Percentiles rank a stretch among this genome's conserved stretches.
Conservation (phyloP, 2,888 invertebrate species). For the Autographa pulchrina region DNA sequence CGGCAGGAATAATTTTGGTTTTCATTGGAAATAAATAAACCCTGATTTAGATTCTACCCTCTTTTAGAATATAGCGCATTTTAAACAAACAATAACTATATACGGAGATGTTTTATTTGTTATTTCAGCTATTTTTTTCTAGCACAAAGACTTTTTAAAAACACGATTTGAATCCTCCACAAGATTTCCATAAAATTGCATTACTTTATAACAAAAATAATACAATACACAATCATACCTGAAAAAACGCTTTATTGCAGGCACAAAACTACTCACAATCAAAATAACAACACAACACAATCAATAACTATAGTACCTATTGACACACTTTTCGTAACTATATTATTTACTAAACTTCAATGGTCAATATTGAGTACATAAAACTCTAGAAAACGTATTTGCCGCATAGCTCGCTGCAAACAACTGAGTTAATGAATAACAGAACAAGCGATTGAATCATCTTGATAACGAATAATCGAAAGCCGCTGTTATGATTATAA, state of each 20-base stretch:
- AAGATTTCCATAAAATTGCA: neutral
- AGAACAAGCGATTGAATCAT: constrained; percentile 41
- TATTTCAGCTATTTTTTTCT: neutral
- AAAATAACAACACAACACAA: neutral
- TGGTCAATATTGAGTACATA: neutral
- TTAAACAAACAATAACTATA: too few species aligned
- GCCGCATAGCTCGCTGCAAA: constrained; percentile 26
- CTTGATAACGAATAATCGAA: constrained; percentile 50
- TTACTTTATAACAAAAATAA: neutral
- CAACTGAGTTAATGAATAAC: constrained; percentile 47
- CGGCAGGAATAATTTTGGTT: too few species aligned
- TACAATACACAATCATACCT: neutral
- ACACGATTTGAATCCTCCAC: neutral
- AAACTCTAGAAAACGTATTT: constrained; percentile 12
- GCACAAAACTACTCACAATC: neutral
- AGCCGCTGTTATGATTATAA: constrained; percentile 47
- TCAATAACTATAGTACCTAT: neutral
- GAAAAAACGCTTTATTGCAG: neutral
- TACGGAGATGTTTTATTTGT: too few species aligned
- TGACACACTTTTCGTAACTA: neutral
- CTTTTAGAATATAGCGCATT: too few species aligned
- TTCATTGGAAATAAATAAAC: too few species aligned
- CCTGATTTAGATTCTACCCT: too few species aligned
- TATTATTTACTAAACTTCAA: neutral
- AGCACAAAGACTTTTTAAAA: neutral